These are phyloP conservation scores for Halichoeres trimaculatus DNA, from an alignment of 2,113 vertebrate genomes.

Conservation along the genomic window DNA sequence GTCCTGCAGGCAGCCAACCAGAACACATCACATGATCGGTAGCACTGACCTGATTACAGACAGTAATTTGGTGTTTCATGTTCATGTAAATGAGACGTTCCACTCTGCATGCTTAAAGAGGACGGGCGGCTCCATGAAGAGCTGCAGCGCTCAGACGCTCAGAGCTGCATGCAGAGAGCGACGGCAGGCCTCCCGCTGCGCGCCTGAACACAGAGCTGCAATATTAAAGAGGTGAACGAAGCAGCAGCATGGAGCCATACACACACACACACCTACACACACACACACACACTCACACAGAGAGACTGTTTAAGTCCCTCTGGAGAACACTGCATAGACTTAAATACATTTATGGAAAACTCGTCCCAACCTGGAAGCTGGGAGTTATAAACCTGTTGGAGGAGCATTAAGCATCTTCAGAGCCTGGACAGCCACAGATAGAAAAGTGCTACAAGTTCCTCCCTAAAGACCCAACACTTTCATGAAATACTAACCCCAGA, in stretches of 20 bases:
- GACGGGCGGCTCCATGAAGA: not conserved
- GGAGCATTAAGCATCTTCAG: too few relatives aligned
- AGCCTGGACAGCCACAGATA: too few relatives aligned
- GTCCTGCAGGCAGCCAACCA: not conserved
- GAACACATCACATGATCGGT: conserved; percentile 7
- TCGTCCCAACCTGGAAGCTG: not conserved
- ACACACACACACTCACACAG: not conserved
- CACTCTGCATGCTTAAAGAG: conserved; percentile 3
- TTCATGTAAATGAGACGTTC: conserved; percentile 1
- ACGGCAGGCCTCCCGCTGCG: conserved; percentile 1
- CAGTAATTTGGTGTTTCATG: not conserved
- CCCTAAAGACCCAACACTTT: too few relatives aligned
- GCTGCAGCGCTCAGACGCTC: too few relatives aligned
- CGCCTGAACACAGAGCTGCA: conserved; percentile 11
- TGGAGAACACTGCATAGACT: not conserved
- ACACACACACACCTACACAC: not conserved
- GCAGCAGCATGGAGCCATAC: not conserved
- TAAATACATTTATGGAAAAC: not conserved
- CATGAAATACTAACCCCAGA: too few relatives aligned
- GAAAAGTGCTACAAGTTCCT: too few relatives aligned
- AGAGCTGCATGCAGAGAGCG: not conserved
- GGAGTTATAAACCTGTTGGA: not conserved
- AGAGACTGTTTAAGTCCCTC: not conserved
- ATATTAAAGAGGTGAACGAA: conserved; percentile 5
- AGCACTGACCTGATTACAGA: conserved; percentile 7